Evolutionary conservation across 2,797 vertebrate genomes (phyloP).

Genomic region (Sarcoramphus papa): DNA sequence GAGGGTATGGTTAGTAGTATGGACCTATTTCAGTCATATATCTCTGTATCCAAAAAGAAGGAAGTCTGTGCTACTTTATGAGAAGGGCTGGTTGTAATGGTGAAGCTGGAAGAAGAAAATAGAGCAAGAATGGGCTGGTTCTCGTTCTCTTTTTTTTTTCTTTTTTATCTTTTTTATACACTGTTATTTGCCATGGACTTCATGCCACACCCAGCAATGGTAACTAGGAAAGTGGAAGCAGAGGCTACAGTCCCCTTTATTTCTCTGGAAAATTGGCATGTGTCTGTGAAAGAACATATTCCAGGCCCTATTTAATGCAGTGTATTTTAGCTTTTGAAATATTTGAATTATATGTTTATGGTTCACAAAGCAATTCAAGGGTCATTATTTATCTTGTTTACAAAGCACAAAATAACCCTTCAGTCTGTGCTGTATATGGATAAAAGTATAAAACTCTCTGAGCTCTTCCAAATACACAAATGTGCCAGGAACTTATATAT

Average conservation of each 20-base stretch:
- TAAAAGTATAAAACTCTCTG: background rate
- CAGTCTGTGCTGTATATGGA: background rate
- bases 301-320: background rate
- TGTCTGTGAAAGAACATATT: background rate
- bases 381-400: background rate
- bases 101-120: background rate
- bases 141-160: background rate
- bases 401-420: background rate
- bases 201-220: background rate
- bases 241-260: background rate
- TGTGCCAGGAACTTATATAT: background rate
- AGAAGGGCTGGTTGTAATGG: background rate
- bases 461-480: background rate
- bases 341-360: background rate
- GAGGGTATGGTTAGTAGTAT: background rate
- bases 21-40: background rate
- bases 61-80: background rate
- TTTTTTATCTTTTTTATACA: background rate
- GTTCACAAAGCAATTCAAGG: conserved; percentile 3
- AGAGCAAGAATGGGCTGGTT: background rate
- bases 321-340: background rate
- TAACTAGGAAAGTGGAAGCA: background rate
- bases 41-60: background rate
- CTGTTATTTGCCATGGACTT: background rate
- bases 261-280: background rate